Conservation (phyloP, 2,888 invertebrate species). For the Trissolcus brochymenae region DNA sequence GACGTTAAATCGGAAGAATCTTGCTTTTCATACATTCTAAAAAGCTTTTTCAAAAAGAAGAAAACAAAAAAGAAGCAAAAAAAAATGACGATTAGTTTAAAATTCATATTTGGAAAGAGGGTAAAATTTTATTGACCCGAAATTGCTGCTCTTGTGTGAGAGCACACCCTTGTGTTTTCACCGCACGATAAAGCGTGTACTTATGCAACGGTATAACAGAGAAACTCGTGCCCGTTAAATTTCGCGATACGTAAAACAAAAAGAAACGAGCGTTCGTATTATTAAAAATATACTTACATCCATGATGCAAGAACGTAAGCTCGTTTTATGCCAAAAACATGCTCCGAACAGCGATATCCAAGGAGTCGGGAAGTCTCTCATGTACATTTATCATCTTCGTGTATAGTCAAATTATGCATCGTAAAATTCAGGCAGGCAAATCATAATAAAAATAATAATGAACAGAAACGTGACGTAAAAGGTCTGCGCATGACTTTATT, state of each 20-base stretch:
- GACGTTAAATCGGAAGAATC: slow-evolving; percentile 3
- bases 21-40: no score
- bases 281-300: slow-evolving; percentile 50
- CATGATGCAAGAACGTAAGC: slow-evolving; percentile 28
- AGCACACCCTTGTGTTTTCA: slow-evolving; percentile 50
- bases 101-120: slow-evolving; percentile 11
- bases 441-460: slow-evolving; percentile 47
- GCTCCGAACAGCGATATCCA: slow-evolving; percentile 40
- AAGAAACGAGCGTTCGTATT: slow-evolving; percentile 37
- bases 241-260: slow-evolving; percentile 44
- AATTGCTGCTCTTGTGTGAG: slow-evolving; percentile 39
- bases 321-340: slow-evolving; percentile 43
- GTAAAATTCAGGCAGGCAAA: slow-evolving; percentile 45
- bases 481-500: neutral
- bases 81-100: neutral
- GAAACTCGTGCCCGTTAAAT: slow-evolving; percentile 48
- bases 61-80: no score
- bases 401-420: slow-evolving; percentile 50
- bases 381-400: slow-evolving; percentile 51
- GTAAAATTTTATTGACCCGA: slow-evolving; percentile 51
- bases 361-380: slow-evolving; percentile 35
- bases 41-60: no score
- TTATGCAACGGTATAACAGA: slow-evolving; percentile 47
- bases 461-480: slow-evolving; percentile 29
- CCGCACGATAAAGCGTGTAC: slow-evolving; percentile 44